phyloP scores from a whole-genome alignment of 92 coral and sea anemone genomes.

The Porites rus region DNA sequence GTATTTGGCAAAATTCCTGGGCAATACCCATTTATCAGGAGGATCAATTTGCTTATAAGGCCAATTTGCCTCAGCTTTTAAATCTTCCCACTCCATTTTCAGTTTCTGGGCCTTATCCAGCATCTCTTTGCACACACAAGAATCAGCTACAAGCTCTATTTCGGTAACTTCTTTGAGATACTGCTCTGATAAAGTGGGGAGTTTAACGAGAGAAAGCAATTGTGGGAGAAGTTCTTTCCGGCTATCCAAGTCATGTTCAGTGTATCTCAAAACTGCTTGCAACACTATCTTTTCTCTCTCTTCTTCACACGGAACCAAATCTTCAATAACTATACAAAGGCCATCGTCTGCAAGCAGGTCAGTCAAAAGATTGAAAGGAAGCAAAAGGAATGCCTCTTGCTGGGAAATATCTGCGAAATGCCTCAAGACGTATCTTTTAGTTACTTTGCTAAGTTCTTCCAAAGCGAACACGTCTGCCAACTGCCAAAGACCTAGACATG shows the following conservation, averaged over 20 bases:
- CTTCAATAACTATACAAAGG: conserved; percentile 65
- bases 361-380: conserved; percentile 46
- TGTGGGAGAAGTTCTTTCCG: conserved; percentile 48
- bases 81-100: background rate
- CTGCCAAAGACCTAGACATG: conserved; percentile 62
- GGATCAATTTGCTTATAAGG: background rate
- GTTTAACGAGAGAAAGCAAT: conserved; percentile 64
- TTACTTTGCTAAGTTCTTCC: conserved; percentile 43
- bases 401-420: conserved; percentile 61
- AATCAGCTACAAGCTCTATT: background rate
- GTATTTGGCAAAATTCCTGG: conserved; percentile 69
- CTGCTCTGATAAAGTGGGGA: conserved; percentile 60
- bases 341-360: conserved; percentile 65
- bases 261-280: conserved; percentile 65
- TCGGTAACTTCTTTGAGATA: conserved; percentile 48
- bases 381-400: conserved; percentile 61
- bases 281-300: conserved; percentile 75
- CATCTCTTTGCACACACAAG: background rate
- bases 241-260: conserved; percentile 54
- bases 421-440: conserved; percentile 45
- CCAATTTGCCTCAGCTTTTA: background rate
- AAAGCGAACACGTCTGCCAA: conserved; percentile 68
- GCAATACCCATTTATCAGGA: conserved; percentile 51
- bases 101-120: background rate
- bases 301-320: conserved; percentile 62